Evolutionary conservation across 2,888 invertebrate species (phyloP), one percentile per base, ranked within the genome.

Genomic region (Drosophila quinaria): DNA sequence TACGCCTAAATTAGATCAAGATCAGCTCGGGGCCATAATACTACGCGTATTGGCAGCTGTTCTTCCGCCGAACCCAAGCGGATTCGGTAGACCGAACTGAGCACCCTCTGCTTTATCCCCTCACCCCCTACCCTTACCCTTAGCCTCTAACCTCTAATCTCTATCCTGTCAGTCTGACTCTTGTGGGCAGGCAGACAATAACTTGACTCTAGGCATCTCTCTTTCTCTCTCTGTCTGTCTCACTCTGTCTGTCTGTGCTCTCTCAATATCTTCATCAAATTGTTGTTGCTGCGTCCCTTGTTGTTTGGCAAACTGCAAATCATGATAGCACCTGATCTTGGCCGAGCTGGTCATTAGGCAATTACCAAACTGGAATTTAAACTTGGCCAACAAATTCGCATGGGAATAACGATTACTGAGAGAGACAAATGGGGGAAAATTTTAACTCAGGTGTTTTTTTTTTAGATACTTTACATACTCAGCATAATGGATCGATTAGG

Each of bases 1-100:
- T 87, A 90, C 89, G 79, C 87, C 90, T 72, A 87, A 87, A 87
- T 87, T 89, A 89, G 87, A 87, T 87, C 87, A 62, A 84, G 90
- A 87, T 87, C 82, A 64, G 81, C 74, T 55, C 70, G 61, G 42
- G 81, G 77, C 64, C 60, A 70, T 70, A 78, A 70, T 68, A 73
- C 77, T 78, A 71, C 62, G 64, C 73, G 72, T 68, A 49, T 19
- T 55, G 73, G 84, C 84, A 87, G 84, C 81, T 85, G 87, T 72
- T 81, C 80, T 75, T 75, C 74, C 65, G 44, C 42, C 49, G 66
- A 76, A 74, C 58, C 73, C 70, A 64, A 71, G 54, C 50, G 78
- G 78, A 77, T 73, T 77, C 64, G 77, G 73, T 64, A 70, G 49
- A 66, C 78, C 78, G 19, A 76, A 59, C 41, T 41, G 47, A 39